A percentile compares a stretch with the other conserved stretches of the same genome.
phyloP scores from a whole-genome alignment of 2,797 vertebrate species.

The Tenualosa ilisha region DNA sequence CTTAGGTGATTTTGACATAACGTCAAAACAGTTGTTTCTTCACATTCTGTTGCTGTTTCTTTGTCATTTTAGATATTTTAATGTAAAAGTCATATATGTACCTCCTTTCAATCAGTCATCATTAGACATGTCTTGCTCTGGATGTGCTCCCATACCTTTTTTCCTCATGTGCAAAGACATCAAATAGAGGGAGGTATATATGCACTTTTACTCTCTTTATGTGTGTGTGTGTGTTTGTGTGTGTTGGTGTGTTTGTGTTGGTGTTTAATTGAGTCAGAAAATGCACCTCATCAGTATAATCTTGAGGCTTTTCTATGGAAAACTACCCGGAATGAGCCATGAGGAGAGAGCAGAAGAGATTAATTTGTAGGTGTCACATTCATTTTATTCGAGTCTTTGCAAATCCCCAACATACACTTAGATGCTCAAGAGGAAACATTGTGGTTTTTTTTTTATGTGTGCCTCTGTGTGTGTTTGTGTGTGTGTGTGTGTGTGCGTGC shows the following conservation, averaged over 20 bases:
- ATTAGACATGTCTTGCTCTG: no score
- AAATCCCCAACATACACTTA: no score
- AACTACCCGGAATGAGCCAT: background rate
- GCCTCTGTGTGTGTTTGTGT: background rate
- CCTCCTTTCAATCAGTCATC: no score
- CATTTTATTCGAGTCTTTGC: background rate
- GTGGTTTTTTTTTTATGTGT: no score
- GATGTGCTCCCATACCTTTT: no score
- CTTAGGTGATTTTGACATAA: no score
- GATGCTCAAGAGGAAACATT: no score
- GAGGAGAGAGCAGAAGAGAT: background rate
- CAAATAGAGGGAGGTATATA: background rate
- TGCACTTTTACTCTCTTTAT: background rate
- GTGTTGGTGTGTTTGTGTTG: background rate
- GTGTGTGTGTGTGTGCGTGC: background rate
- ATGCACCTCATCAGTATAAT: background rate
- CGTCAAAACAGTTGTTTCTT: no score
- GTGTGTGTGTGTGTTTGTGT: background rate
- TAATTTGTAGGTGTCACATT: background rate
- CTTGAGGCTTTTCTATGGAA: background rate
- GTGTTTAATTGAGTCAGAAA: background rate
- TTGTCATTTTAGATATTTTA: no score
- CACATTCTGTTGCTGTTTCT: no score
- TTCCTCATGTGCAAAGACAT: no score
- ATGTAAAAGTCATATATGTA: no score